These are phyloP conservation scores for Vespertilio murinus DNA, from an alignment of 2,797 vertebrate genomes.

Conservation along the genomic window DNA sequence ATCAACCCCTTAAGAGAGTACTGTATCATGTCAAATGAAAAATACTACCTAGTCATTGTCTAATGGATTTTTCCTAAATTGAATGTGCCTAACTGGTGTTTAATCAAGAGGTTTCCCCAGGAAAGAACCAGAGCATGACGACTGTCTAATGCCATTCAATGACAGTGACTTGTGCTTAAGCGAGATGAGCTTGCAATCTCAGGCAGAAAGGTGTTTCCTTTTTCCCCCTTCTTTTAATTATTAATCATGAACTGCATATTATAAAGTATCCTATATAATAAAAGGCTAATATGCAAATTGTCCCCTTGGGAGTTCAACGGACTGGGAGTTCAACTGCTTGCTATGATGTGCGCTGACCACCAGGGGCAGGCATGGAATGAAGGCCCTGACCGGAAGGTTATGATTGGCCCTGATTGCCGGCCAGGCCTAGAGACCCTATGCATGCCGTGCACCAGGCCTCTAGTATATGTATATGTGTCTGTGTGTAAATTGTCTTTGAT, in stretches of 20 bases:
- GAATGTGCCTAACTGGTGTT: slow-evolving; percentile 28
- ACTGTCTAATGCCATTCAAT: background rate
- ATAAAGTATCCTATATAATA: background rate
- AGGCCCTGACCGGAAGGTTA: too few relatives aligned
- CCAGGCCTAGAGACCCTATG: too few relatives aligned
- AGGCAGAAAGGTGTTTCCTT: background rate
- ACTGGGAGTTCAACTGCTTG: too few relatives aligned
- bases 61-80: background rate
- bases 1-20: background rate
- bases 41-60: background rate
- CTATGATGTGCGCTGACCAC: too few relatives aligned
- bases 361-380: too few relatives aligned
- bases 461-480: too few relatives aligned
- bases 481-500: background rate
- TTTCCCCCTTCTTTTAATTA: background rate
- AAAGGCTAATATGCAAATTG: too few relatives aligned
- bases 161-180: background rate
- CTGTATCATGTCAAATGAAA: background rate
- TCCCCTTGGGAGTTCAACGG: too few relatives aligned
- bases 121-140: background rate
- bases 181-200: background rate
- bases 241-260: background rate
- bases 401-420: too few relatives aligned
- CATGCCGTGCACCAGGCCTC: too few relatives aligned
- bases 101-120: background rate